A percentile compares a stretch with the other conserved stretches of the same genome.
Conservation (phyloP, 2,888 invertebrate genomes). For the Coronaproctus castanopsis region DNA sequence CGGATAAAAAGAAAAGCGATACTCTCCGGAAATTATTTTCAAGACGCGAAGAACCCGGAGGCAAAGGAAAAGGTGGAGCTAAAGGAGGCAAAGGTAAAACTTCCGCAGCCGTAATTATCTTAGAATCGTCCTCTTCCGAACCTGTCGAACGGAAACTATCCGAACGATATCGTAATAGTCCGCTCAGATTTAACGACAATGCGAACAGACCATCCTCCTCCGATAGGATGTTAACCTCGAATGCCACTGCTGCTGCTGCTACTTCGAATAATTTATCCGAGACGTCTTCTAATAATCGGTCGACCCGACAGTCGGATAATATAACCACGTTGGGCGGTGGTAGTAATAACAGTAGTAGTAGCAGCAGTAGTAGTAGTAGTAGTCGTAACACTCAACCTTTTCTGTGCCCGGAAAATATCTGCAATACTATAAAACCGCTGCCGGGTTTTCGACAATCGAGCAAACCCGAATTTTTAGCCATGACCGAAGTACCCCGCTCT, state of each 20-base stretch:
- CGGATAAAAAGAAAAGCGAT: slow-evolving; percentile 49
- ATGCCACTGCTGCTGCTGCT: slow-evolving; percentile 11
- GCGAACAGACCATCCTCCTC: too few relatives aligned
- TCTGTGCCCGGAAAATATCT: too few relatives aligned
- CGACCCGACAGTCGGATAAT: background rate
- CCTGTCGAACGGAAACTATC: slow-evolving; percentile 16
- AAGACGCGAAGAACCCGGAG: slow-evolving; percentile 27
- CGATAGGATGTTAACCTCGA: slow-evolving; percentile 1
- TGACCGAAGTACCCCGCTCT: too few relatives aligned
- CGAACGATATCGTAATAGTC: slow-evolving; percentile 15
- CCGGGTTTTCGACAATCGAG: too few relatives aligned
- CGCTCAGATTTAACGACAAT: slow-evolving; percentile 8
- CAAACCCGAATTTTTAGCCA: too few relatives aligned
- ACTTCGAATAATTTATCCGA: slow-evolving; percentile 23
- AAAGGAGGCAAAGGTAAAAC: slow-evolving; percentile 38
- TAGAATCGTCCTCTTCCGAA: slow-evolving; percentile 32
- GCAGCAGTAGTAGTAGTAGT: background rate
- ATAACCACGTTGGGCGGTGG: background rate
- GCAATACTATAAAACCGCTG: too few relatives aligned
- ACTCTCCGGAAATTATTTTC: slow-evolving; percentile 44
- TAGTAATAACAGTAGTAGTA: background rate
- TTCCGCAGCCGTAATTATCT: slow-evolving; percentile 52
- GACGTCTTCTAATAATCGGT: slow-evolving; percentile 17
- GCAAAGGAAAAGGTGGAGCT: slow-evolving; percentile 46
- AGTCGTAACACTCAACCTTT: too few relatives aligned